Evolutionary conservation across 2,113 vertebrate species (phyloP).

Genomic region (Dendrocopos noguchii): DNA sequence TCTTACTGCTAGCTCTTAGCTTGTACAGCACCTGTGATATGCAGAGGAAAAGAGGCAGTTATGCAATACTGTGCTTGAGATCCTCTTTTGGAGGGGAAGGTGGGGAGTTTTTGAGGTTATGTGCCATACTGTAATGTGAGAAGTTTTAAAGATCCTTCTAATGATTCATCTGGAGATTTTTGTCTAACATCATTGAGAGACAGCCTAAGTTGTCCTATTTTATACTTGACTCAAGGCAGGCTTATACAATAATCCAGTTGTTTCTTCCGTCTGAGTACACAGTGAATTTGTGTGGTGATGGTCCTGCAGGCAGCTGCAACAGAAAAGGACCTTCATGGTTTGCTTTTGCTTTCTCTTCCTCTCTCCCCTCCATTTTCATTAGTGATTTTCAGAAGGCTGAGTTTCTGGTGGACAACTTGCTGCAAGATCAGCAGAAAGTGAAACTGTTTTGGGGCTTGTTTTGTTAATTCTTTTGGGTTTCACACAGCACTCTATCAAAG

Average conservation of each 20-base stretch:
- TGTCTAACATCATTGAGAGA: neutral
- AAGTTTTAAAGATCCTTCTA: neutral
- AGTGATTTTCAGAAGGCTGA: neutral
- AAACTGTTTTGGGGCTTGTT: neutral
- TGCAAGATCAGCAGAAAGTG: neutral
- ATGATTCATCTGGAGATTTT: neutral
- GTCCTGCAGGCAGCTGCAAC: neutral
- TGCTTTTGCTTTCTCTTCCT: slow-evolving; percentile 64
- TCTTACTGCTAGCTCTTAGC: neutral
- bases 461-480: slow-evolving; percentile 1
- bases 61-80: neutral
- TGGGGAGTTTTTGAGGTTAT: neutral
- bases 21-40: neutral
- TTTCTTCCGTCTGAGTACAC: neutral
- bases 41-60: neutral
- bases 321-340: neutral
- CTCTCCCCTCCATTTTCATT: slow-evolving; percentile 7
- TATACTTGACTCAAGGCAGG: neutral
- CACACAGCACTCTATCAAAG: neutral
- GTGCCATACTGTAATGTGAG: neutral
- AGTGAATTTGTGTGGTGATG: neutral
- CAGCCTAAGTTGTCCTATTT: neutral
- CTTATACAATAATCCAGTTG: neutral
- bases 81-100: neutral
- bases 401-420: neutral